Conservation (phyloP, 2,888 invertebrate genomes). For the Trileptium ribeirensis region DNA sequence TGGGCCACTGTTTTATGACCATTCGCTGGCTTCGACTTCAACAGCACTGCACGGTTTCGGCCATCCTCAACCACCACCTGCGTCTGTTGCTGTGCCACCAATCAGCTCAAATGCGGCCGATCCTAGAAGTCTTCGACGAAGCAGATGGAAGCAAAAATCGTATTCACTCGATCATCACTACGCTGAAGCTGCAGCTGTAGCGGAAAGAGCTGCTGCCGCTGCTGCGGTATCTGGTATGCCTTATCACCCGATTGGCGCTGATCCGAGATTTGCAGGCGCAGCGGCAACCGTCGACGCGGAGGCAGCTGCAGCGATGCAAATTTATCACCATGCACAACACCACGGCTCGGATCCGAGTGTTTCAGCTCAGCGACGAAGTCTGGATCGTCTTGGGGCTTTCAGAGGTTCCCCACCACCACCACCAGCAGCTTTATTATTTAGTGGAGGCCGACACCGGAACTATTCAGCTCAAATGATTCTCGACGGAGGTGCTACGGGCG, state of each 20-base stretch:
- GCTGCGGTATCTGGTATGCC: neutral
- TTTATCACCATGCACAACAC: neutral
- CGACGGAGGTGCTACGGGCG: neutral
- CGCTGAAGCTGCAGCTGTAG: neutral
- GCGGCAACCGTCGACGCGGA: neutral
- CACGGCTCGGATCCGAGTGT: neutral
- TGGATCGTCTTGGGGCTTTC: neutral
- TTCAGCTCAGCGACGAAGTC: neutral
- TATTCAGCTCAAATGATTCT: neutral
- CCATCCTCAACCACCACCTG: neutral
- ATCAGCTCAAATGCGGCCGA: neutral
- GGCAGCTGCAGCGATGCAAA: neutral
- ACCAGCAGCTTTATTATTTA: neutral
- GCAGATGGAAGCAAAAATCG: constrained; percentile 18
- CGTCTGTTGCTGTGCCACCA: neutral
- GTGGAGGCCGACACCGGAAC: neutral
- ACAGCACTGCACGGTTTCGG: neutral
- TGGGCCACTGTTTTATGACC: neutral
- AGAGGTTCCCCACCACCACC: neutral
- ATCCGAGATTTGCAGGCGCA: neutral
- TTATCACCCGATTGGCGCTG: neutral
- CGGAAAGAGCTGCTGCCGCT: neutral
- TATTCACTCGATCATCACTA: constrained; percentile 16
- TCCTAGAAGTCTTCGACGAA: constrained; percentile 8
- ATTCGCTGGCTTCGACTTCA: neutral